Conservation (phyloP, 2,113 vertebrate species). For the Balaenoptera acutorostrata region DNA sequence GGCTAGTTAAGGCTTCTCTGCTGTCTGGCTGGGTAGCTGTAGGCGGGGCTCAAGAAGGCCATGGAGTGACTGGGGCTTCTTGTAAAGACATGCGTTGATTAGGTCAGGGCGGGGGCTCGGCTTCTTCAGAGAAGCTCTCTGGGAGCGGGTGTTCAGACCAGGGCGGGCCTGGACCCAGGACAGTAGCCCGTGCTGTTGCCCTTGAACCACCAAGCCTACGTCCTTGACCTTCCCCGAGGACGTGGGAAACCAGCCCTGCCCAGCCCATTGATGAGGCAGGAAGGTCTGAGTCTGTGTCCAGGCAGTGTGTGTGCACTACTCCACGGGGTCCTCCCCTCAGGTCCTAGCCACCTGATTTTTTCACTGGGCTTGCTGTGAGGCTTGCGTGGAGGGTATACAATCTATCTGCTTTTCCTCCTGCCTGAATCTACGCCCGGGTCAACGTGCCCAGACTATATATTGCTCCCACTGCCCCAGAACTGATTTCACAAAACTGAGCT, state of each 20-base stretch:
- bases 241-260: not conserved
- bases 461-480: not conserved
- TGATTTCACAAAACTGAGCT: not conserved
- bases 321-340: accelerated
- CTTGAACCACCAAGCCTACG: not conserved
- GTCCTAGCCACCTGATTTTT: not conserved
- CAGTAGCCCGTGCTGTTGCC: not conserved
- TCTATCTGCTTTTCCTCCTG: not conserved
- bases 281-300: not conserved
- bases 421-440: not conserved
- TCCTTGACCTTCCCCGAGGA: not conserved
- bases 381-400: accelerated
- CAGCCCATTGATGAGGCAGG: accelerated
- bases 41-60: not conserved
- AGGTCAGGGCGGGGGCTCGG: not conserved
- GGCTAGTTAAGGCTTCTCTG: accelerated
- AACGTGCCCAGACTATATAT: accelerated
- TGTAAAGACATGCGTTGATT: accelerated
- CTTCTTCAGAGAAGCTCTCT: not conserved
- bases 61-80: not conserved
- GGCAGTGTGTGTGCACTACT: accelerated
- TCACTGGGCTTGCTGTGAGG: accelerated
- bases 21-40: not conserved
- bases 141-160: not conserved
- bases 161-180: not conserved